Evolutionary conservation across 2,888 invertebrate genomes (phyloP), one percentile per base, ranked within the genome.

Genomic region (Limnephilus auricula): DNA sequence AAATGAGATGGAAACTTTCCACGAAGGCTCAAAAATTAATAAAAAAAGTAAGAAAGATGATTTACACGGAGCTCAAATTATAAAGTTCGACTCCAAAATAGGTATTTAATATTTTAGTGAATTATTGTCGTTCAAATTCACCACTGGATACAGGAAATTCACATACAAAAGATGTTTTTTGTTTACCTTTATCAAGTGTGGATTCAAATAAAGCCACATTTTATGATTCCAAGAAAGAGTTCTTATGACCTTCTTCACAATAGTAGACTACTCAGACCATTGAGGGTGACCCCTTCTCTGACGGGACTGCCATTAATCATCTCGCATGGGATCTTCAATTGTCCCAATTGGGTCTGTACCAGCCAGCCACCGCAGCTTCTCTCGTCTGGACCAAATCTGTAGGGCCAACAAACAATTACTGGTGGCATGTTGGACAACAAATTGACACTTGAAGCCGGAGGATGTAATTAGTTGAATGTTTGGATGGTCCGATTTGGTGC

Each of bases 281-380:
- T 40, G 84, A 40, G 40, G 45, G 30, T 85, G 84, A 86, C 86
- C 86, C 50, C 5, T 34, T 18, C 9, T 65, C 30, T 32, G 86
- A 15, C 65, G 86, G 50, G n/a, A 31, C 34, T 32, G 50, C 65
- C 32, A 65, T 86, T 86, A 86, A 86, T 86, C 86, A 86, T 86
- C 86, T 86, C 86, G 50, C 50, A 65, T 86, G 86, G 86, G 86
- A 32, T 50, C 31, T 50, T 32, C 86, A 86, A 86, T 86, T 65
- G 86, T 65, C 31, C n/a, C 86, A 86, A 86, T 86, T 86, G 86
- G 2, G 13, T 40, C 65, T 30, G 18, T 12, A 31, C 15, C 30
- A 50, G 40, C 30, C 50, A 86, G 65, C 32, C 65, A 84, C 31
- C 10, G 37, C 65, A 50, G 65, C 65, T 30, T 50, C 50, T 86